phyloP scores from a whole-genome alignment of 2,113 vertebrate genomes.

The Coregonus clupeaformis region DNA sequence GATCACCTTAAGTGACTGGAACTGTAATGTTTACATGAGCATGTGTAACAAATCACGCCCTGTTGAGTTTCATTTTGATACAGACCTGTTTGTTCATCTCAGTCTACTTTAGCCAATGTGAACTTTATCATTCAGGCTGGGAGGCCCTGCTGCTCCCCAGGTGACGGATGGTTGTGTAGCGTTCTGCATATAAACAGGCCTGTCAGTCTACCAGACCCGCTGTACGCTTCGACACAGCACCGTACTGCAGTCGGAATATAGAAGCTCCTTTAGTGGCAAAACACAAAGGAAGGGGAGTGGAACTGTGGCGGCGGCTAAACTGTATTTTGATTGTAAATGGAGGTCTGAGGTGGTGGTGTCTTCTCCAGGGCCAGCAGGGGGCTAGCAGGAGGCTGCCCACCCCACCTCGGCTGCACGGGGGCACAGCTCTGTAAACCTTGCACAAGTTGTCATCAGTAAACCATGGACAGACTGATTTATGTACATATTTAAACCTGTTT shows the following conservation, averaged over 20 bases:
- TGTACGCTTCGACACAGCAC: constrained; percentile 47
- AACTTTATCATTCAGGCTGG: constrained; percentile 51
- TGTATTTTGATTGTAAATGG: constrained; percentile 57
- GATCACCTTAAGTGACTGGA: neutral
- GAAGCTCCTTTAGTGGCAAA: constrained; percentile 38
- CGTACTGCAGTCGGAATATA: constrained; percentile 53
- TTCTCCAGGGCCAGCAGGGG: constrained; percentile 44
- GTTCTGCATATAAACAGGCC: constrained; percentile 64
- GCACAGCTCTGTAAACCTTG: constrained; percentile 24
- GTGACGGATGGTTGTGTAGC: constrained; percentile 14
- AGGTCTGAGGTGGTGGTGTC: constrained; percentile 12
- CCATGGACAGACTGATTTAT: constrained; percentile 31
- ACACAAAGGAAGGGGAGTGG: constrained; percentile 32
- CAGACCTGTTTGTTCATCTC: constrained; percentile 35
- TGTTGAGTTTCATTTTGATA: constrained; percentile 5
- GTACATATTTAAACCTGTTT: constrained; percentile 41
- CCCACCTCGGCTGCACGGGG: constrained; percentile 22
- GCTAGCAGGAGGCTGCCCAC: neutral
- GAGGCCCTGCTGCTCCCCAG: constrained; percentile 52
- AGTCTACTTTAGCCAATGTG: constrained; percentile 42
- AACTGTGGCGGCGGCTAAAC: constrained; percentile 38
- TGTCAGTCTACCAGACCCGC: constrained; percentile 55
- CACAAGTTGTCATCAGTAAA: constrained; percentile 36
- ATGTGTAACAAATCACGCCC: constrained; percentile 17
- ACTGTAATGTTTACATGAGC: constrained; percentile 2